Conservation (phyloP, 2,888 invertebrate species). For the Lamellibrachia satsuma region DNA sequence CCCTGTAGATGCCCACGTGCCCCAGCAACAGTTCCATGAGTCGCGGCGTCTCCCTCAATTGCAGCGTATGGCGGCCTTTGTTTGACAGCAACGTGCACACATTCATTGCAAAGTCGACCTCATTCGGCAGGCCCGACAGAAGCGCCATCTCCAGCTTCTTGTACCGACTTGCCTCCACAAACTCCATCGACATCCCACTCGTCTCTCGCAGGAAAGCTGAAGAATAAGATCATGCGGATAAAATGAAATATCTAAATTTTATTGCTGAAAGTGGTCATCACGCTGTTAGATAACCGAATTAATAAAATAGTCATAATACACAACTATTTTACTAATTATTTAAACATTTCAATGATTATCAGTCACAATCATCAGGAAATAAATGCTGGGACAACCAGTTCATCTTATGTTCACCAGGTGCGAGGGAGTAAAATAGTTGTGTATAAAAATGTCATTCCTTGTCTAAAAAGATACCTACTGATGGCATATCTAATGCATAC, state of each 20-base stretch:
- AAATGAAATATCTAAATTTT: background rate
- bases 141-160: conserved; percentile 89
- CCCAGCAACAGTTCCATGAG: conserved; percentile 89
- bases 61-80: conserved; percentile 88
- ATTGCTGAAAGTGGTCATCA: background rate
- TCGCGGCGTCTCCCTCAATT: conserved; percentile 80
- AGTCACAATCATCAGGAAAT: no score
- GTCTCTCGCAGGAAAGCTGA: background rate
- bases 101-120: conserved; percentile 97
- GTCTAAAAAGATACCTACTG: no score
- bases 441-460: no score
- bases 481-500: no score
- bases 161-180: conserved; percentile 69
- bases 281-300: background rate
- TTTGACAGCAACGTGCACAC: conserved; percentile 95
- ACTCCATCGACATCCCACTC: background rate
- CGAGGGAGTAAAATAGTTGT: no score
- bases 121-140: conserved; percentile 95
- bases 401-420: no score
- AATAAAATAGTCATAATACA: background rate
- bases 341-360: no score
- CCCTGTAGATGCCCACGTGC: conserved; percentile 92
- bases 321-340: no score
- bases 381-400: no score
- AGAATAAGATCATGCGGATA: background rate